A percentile compares a stretch with the other conserved stretches of the same genome.
Evolutionary conservation across 2,113 vertebrate species (phyloP).

Genomic region (Corythornis madagascariensis): DNA sequence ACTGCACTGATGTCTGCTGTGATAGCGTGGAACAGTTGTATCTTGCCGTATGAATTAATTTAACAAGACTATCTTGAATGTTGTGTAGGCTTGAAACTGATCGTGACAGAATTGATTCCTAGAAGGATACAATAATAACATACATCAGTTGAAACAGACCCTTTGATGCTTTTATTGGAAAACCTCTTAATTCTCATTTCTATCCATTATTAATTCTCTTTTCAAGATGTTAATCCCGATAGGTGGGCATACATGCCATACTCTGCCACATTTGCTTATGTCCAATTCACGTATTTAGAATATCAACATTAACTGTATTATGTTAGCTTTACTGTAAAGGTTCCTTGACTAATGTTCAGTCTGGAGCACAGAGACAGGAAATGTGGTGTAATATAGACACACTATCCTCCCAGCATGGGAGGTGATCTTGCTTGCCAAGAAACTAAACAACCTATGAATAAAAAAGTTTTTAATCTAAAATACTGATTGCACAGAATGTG

Average conservation of each 20-base stretch:
- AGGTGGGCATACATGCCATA: accelerated
- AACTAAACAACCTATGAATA: not conserved
- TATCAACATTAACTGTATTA: not conserved
- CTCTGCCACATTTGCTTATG: not conserved
- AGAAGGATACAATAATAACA: accelerated
- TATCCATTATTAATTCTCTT: not conserved
- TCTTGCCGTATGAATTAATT: not conserved
- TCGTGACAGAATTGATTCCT: accelerated
- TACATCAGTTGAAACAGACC: not conserved
- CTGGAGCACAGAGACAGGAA: not conserved
- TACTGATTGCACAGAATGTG: not conserved
- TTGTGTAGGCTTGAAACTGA: not conserved
- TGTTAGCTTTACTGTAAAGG: not conserved
- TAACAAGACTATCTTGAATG: not conserved
- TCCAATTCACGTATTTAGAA: not conserved
- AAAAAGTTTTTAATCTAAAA: not conserved
- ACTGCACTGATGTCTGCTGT: not conserved
- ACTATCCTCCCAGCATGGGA: not conserved
- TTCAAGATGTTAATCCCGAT: not conserved
- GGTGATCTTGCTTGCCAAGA: not conserved
- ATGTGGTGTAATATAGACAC: not conserved
- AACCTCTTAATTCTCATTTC: not conserved
- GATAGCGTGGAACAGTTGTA: not conserved
- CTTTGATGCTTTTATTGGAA: not conserved
- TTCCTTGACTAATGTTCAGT: not conserved